phyloP scores from a whole-genome alignment of 92 coral and sea anemone species.

The Meandrina meandrites region DNA sequence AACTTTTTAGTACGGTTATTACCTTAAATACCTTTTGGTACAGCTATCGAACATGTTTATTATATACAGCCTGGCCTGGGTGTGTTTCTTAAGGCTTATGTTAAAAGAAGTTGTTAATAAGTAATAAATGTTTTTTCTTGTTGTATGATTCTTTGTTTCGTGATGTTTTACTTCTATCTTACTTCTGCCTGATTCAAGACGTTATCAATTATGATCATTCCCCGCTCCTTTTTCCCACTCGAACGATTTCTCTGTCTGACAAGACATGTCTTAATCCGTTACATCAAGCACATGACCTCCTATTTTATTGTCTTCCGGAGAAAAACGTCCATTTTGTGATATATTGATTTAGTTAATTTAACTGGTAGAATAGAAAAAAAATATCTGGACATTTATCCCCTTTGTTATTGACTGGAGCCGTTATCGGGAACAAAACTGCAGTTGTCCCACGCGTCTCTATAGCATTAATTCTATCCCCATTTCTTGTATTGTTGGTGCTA shows the following conservation, averaged over 20 bases:
- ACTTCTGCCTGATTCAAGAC: constrained; percentile 42
- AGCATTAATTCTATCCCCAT: constrained; percentile 24
- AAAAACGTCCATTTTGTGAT: constrained; percentile 24
- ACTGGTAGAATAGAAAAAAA: constrained; percentile 17
- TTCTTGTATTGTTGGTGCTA: constrained; percentile 20
- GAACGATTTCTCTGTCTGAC: constrained; percentile 42
- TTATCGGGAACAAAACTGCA: constrained; percentile 12
- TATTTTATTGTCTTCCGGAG: constrained; percentile 23
- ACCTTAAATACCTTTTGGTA: not conserved
- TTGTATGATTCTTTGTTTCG: constrained; percentile 36
- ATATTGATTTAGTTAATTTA: constrained; percentile 17
- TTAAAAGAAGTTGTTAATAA: constrained; percentile 30
- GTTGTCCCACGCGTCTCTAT: constrained; percentile 1
- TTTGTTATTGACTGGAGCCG: constrained; percentile 35
- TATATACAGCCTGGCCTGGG: constrained; percentile 33
- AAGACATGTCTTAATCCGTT: constrained; percentile 36
- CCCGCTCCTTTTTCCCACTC: constrained; percentile 47
- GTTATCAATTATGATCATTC: constrained; percentile 32
- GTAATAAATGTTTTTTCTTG: constrained; percentile 30
- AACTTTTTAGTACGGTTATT: constrained; percentile 19
- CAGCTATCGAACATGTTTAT: constrained; percentile 10
- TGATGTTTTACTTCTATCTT: constrained; percentile 33
- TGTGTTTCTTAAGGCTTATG: constrained; percentile 39
- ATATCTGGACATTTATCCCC: constrained; percentile 20
- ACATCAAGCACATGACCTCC: constrained; percentile 39